Evolutionary conservation across 2,113 vertebrate species (phyloP).

Genomic region (Oenanthe melanoleuca): DNA sequence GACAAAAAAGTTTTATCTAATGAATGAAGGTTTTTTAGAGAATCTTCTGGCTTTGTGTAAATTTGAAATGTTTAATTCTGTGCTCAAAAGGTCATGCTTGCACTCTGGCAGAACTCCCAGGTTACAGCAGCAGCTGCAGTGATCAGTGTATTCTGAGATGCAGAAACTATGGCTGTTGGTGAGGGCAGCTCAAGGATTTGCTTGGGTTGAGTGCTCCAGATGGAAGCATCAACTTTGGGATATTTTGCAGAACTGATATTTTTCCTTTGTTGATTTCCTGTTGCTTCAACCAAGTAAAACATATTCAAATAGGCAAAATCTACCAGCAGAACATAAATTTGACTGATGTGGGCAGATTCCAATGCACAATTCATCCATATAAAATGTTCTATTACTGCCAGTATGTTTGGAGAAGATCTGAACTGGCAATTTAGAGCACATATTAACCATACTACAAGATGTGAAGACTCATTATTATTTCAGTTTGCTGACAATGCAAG

Average conservation of each 20-base stretch:
- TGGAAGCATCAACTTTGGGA: neutral
- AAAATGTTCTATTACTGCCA: neutral
- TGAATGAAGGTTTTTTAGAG: neutral
- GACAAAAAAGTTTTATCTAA: neutral
- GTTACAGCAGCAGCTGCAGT: neutral
- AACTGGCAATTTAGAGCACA: neutral
- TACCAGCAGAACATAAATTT: neutral
- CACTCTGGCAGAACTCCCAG: neutral
- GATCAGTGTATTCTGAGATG: neutral
- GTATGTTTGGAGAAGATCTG: neutral
- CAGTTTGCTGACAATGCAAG: neutral
- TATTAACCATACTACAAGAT: neutral
- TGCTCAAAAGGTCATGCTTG: neutral
- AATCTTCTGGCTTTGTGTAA: neutral
- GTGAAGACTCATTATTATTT: neutral
- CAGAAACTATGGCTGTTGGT: neutral
- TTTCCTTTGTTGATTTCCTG: neutral
- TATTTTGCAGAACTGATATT: neutral
- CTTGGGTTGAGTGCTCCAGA: neutral
- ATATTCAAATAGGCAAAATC: neutral
- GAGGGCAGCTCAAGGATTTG: neutral
- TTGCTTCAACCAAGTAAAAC: neutral
- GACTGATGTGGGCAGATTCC: neutral
- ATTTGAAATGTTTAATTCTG: neutral
- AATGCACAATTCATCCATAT: neutral